These are phyloP conservation scores for Lonchura striata DNA, from an alignment of 2,113 vertebrate genomes.

Conservation along the genomic window DNA sequence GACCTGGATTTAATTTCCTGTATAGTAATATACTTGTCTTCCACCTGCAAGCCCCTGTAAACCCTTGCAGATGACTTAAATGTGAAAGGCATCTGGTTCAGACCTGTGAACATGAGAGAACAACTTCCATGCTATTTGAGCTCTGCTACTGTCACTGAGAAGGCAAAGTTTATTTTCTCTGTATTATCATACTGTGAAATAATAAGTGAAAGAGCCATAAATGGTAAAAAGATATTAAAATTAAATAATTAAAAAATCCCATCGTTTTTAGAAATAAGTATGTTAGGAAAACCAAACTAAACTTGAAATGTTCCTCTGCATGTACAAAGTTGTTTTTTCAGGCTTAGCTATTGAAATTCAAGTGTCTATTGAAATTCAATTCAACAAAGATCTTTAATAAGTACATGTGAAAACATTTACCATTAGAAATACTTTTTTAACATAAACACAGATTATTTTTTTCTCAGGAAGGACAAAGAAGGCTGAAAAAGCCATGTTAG, in stretches of 20 bases:
- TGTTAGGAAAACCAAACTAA: background rate
- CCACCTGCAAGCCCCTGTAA: background rate
- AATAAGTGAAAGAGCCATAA: background rate
- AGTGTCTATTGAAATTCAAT: background rate
- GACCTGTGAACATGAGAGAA: background rate
- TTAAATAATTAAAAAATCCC: background rate
- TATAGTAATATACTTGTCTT: background rate
- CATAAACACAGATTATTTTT: background rate
- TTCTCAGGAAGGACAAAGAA: background rate
- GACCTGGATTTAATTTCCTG: background rate
- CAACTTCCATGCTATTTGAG: background rate
- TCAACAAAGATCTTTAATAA: background rate
- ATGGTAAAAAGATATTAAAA: background rate
- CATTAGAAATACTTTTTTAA: background rate
- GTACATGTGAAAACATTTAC: background rate
- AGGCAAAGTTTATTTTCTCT: background rate
- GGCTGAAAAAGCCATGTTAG: background rate
- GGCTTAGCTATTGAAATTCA: background rate
- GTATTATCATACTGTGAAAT: background rate
- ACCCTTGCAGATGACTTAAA: background rate
- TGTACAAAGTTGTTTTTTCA: background rate
- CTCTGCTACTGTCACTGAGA: background rate
- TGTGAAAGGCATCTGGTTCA: background rate
- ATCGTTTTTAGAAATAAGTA: background rate
- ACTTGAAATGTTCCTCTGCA: background rate